A percentile compares a stretch with the other conserved stretches of the same genome.
Conservation (phyloP, 2,888 invertebrate species). For the Thymelicus sylvestris region DNA sequence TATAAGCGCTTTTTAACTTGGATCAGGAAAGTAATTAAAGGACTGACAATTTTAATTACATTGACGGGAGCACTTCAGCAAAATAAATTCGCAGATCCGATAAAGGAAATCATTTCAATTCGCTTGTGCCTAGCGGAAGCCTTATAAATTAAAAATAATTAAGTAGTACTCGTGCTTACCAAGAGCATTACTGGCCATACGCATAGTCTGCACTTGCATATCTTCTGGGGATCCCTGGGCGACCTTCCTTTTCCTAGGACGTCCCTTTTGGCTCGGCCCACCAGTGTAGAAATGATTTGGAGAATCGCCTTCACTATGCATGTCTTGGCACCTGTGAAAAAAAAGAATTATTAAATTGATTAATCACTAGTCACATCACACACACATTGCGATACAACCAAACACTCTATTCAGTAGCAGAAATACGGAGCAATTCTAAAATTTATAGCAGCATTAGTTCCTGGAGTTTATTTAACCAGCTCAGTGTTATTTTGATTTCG, state of each 20-base stretch:
- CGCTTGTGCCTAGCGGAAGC: slow-evolving; percentile 22
- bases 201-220: slow-evolving; percentile 87
- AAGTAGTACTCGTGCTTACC: slow-evolving; percentile 84
- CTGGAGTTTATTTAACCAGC: not conserved
- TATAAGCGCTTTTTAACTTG: slow-evolving; percentile 44
- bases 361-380: too few species aligned
- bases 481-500: slow-evolving; percentile 8
- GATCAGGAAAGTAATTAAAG: slow-evolving; percentile 46
- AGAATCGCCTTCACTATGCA: slow-evolving; percentile 84
- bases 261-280: slow-evolving; percentile 89
- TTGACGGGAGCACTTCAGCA: slow-evolving; percentile 35
- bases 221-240: slow-evolving; percentile 85
- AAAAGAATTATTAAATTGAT: not conserved
- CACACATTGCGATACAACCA: too few species aligned
- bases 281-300: slow-evolving; percentile 87
- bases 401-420: not conserved
- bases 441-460: not conserved
- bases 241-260: slow-evolving; percentile 92
- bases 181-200: slow-evolving; percentile 88
- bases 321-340: slow-evolving; percentile 68
- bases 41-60: slow-evolving; percentile 48
- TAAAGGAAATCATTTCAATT: slow-evolving; percentile 30
- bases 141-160: slow-evolving; percentile 2
- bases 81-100: slow-evolving; percentile 52
- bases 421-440: not conserved